Base-by-base conservation (phyloP, 2,797 vertebrate species). In the Lacerta bilineata region DNA sequence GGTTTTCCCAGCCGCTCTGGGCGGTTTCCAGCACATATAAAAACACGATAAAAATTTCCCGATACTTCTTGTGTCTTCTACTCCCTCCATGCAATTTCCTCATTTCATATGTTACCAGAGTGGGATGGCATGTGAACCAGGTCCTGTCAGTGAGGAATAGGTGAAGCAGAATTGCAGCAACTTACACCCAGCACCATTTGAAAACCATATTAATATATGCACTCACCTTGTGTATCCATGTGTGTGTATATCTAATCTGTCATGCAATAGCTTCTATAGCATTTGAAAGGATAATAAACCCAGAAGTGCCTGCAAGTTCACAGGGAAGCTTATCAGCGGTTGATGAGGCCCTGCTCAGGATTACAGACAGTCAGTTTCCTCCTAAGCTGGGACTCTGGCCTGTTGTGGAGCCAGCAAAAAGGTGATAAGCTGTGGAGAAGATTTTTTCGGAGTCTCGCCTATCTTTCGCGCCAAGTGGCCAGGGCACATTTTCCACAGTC, bases 321-420 rank as follows among this genome's bases (percentile, higher is more conserved):
- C 96, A 95, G 93, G 92, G 94, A 88, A 93, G 95, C 96, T 98
- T 98, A 98, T 98, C 98, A 98, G 97, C 96, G 96, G 96, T 96
- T 97, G 96, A 97, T 97, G 97, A 97, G 97, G 96, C 95, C 96
- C 97, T 97, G 97, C 97, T 96, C 96, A 96, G 97, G 96, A 94
- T 96, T 96, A 96, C 97, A 98, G 97, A 98, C 97, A 96, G 96
- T 91, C 96, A 93, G 97, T 96, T 97, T 97, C 97, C 97, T 97
- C 96, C 95, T 95, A 95, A 91, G 82, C 90, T 10, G 0, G 83
- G 93, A 95, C 93, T 92, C 80, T 61, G 91, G 95, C 96, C 96
- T 92, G 91, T 94, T 92, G 95, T 97, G 98, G 98, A 98, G 97
- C 96, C 97, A 96, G 93, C 95, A 96, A 92, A 95, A 91, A 96